Base-by-base conservation (phyloP, 2,113 vertebrate genomes). In the Alligator mississippiensis region DNA sequence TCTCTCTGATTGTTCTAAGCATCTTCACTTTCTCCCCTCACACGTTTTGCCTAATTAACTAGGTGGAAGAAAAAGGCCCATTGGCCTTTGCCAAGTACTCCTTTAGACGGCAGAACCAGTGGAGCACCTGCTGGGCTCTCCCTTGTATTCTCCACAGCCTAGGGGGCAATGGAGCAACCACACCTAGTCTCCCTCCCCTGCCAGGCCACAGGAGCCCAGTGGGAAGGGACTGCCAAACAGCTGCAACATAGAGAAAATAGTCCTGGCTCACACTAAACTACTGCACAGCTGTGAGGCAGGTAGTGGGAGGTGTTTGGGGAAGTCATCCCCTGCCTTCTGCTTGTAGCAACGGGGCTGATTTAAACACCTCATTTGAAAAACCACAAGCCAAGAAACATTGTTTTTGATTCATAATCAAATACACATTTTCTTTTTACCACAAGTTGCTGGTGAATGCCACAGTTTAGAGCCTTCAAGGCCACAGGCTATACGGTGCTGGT, bases 141-240 rank as follows among this genome's bases (percentile, higher is more conserved):
- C 24, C 24, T 61, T 25, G 47, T 16, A 14, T 85, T 27, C 64
- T 34, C 11, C 15, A 82, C 60, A 83, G 6, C 21, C 9, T 21
- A 11, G 68, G 5, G 22, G 16, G 66, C 66, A 34, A 34, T 2
- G 9, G 19, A 60, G n/a, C 22, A 60, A 10, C 16, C 70, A 34
- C 13, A 0, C 0, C 0, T 13, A 64, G 30, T 54, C 81, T 9
- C 28, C 78, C 4, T 87, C 22, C 4, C 74, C 38, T 84, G 47
- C 74, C 14, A 38, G 34, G 34, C 8, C 19, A 22, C 60, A 61
- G 60, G 60, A 61, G 24, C 19, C 60, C 60, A 2, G 28, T 66
- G 22, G 62, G 25, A 4, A 87, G 27, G 90, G 28, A 38, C 1
- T 16, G 47, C 21, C 72, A 30, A 13, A 38, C 10, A 34, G 28